These are phyloP conservation scores for Panthera tigris DNA, from an alignment of 2,113 vertebrate species.

Conservation along the genomic window DNA sequence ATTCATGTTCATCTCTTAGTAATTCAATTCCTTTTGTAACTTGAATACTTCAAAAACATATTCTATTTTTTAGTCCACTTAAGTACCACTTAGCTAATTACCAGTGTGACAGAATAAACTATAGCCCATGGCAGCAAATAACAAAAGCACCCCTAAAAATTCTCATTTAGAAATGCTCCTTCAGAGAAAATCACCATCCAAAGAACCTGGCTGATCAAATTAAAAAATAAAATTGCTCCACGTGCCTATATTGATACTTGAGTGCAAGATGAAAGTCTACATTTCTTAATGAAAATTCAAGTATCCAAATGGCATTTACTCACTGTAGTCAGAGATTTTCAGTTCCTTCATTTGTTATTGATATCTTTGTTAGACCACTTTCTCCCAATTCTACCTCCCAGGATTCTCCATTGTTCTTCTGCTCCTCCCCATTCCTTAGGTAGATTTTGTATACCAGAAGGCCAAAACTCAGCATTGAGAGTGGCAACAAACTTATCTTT, in stretches of 20 bases:
- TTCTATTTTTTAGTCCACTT: neutral
- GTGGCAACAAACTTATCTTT: neutral
- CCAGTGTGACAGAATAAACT: slow-evolving; percentile 8
- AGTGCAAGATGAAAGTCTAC: neutral
- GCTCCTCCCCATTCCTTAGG: neutral
- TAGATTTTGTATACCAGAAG: neutral
- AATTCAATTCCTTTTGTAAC: neutral
- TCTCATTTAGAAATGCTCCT: neutral
- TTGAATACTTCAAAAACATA: neutral
- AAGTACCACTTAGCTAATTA: slow-evolving; percentile 1
- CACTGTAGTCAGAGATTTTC: neutral
- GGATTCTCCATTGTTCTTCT: neutral
- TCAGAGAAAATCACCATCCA: neutral
- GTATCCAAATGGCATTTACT: neutral
- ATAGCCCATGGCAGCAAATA: neutral
- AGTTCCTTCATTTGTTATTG: neutral
- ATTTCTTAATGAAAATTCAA: slow-evolving; percentile 23
- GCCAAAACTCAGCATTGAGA: neutral
- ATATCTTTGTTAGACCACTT: neutral
- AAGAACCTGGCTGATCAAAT: neutral
- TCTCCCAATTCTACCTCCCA: neutral
- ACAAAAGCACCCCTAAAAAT: slow-evolving; percentile 21
- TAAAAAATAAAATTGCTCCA: slow-evolving; percentile 18
- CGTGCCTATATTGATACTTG: neutral
- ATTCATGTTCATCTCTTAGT: neutral